Conservation (phyloP, 2,888 invertebrate species). For the Eristalis tenax region DNA sequence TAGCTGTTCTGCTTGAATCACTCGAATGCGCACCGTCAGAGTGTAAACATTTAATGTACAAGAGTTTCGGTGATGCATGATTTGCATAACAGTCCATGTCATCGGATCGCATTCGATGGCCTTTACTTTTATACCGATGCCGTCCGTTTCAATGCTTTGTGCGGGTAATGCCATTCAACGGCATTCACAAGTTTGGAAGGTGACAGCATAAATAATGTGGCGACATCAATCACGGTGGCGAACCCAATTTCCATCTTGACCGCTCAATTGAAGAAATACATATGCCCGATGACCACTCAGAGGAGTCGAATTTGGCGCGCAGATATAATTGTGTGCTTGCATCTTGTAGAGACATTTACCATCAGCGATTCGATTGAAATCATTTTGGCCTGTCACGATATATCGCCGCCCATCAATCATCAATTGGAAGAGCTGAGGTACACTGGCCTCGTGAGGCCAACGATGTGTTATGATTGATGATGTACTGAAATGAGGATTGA, state of each 20-base stretch:
- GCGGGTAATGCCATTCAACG: not conserved
- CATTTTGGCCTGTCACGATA: not conserved
- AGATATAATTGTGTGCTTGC: not conserved
- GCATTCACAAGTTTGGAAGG: not conserved
- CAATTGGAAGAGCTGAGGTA: not conserved
- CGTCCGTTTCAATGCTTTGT: not conserved
- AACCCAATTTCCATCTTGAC: slow-evolving; percentile 8
- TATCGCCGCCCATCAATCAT: slow-evolving; percentile 9
- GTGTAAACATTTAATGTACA: not conserved
- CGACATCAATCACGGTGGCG: slow-evolving; percentile 5
- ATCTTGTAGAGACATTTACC: not conserved
- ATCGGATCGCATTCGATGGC: not conserved
- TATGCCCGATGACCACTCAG: not conserved
- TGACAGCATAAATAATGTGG: slow-evolving; percentile 3
- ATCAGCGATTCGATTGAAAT: not conserved
- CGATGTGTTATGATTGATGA: not conserved
- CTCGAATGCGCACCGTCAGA: not conserved
- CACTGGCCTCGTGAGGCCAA: not conserved
- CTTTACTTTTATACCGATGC: not conserved
- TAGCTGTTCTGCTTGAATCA: not conserved
- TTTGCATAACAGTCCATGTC: not conserved
- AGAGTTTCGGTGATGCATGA: not conserved
- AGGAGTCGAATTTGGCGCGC: not conserved
- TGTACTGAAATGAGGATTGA: not conserved
- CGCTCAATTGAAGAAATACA: not conserved